Evolutionary conservation across 2,888 invertebrate species (phyloP).

Genomic region (Balanococcus diminutus): DNA sequence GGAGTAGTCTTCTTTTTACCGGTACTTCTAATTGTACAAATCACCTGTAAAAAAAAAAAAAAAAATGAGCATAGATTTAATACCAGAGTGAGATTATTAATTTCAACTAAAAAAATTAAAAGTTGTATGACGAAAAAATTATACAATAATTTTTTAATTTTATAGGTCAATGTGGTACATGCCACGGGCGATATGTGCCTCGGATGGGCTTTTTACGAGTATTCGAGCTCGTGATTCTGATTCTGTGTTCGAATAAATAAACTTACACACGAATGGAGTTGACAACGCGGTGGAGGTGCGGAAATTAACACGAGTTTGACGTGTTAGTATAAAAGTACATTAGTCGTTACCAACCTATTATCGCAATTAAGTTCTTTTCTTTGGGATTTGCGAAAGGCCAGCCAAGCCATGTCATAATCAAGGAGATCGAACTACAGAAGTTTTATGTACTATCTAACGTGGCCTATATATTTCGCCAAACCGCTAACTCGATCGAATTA

Average conservation of each 20-base stretch:
- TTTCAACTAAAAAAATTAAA: neutral
- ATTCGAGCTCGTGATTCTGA: neutral
- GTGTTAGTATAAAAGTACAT: conserved; percentile 16
- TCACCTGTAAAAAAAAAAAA: conserved; percentile 68
- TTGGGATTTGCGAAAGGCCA: neutral
- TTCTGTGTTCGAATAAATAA: too few species aligned
- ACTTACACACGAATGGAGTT: neutral
- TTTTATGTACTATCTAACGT: neutral
- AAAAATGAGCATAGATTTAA: too few species aligned
- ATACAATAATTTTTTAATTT: neutral
- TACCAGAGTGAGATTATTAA: neutral
- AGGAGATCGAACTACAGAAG: neutral
- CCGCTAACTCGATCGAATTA: neutral
- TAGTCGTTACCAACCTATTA: neutral
- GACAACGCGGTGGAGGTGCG: neutral
- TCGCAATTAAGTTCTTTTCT: conserved; percentile 16
- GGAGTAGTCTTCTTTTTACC: conserved; percentile 79
- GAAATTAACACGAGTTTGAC: conserved; percentile 17
- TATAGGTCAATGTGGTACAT: neutral
- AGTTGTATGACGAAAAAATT: neutral
- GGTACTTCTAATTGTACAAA: conserved; percentile 79
- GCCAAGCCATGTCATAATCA: neutral
- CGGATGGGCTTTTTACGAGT: neutral
- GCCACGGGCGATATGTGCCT: neutral
- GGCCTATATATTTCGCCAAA: neutral